Base-by-base conservation (phyloP, 2,888 invertebrate genomes). In the Sesia apiformis region DNA sequence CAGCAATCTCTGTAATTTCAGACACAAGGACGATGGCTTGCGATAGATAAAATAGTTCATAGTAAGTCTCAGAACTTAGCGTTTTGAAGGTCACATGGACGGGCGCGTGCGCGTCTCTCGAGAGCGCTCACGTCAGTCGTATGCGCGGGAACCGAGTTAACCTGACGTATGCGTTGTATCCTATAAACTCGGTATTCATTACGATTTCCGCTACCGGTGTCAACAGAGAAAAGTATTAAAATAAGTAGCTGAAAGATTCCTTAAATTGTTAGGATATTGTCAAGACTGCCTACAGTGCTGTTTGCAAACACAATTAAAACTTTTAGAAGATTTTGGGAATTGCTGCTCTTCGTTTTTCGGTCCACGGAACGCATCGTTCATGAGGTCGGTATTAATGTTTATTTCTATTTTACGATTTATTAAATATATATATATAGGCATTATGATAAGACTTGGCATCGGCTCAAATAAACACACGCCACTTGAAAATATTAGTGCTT, bases 391-490 rank as follows among this genome's bases (percentile, higher is more conserved):
- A 4, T 46, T 46, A 46, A 46, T 46, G 5, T 46, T 4, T 46
- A 4, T 8, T 46, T 46, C 8, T 8, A 46, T 46, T 46, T 46
- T 46, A 46, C 46, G 46, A 46, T 46, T 46, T 46, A 46, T 8
- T 46, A 43, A 23, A 23, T 23, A 2, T 23, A 23, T 23, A 23
- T 23, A 23, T 23, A 46, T 46, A n/a, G n/a, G 46, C 46, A 46
- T 46, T 46, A 46, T 23, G 46, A n/a, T 50, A n/a, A n/a, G 42
- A 58, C 51, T 72, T 76, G 70, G 74, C 73, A 65, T 64, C 57
- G 60, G 63, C 68, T 67, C 69, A 73, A 69, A 63, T 56, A 58
- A 70, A 66, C 63, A 67, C 60, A 59, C 61, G 63, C 64, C 66
- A 61, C 63, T 68, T 62, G 64, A 66, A 59, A 67, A 59, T 60